These are phyloP conservation scores for Cheilinus undulatus DNA, from an alignment of 2,113 vertebrate genomes.

Conservation along the genomic window DNA sequence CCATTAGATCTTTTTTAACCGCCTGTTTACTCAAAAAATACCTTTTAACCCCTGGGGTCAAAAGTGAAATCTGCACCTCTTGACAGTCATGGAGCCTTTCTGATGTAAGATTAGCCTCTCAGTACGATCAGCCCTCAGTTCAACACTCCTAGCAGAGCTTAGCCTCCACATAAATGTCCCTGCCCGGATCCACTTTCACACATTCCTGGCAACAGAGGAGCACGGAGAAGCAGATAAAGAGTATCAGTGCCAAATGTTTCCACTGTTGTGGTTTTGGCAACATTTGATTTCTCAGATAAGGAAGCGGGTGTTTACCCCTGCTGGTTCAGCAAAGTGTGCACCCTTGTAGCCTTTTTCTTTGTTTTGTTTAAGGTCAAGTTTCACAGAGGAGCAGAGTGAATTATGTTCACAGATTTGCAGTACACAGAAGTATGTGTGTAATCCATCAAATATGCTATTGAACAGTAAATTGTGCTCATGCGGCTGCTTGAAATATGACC, in stretches of 20 bases:
- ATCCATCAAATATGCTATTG: conserved; percentile 22
- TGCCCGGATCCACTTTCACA: conserved; percentile 67
- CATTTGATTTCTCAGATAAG: conserved; percentile 70
- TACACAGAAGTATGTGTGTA: conserved; percentile 20
- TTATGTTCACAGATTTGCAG: conserved; percentile 52
- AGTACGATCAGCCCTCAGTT: conserved; percentile 22
- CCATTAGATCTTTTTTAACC: neutral
- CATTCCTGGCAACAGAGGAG: conserved; percentile 68
- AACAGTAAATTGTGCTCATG: neutral
- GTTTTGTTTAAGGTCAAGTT: conserved; percentile 61
- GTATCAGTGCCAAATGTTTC: conserved; percentile 65
- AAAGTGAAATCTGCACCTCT: conserved; percentile 5
- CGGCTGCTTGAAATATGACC: conserved; percentile 15
- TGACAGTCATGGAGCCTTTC: conserved; percentile 19
- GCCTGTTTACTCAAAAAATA: neutral
- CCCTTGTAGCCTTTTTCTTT: conserved; percentile 43
- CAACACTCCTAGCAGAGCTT: conserved; percentile 46
- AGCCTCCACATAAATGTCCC: conserved; percentile 48
- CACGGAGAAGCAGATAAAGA: conserved; percentile 59
- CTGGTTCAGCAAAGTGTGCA: conserved; percentile 36
- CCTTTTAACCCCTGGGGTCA: neutral
- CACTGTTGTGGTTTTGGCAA: conserved; percentile 71
- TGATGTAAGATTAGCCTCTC: conserved; percentile 44
- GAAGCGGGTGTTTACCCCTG: conserved; percentile 55
- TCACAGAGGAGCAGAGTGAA: conserved; percentile 50